phyloP scores from a whole-genome alignment of 2,797 vertebrate species.

The Dromococcyx pavoninus region DNA sequence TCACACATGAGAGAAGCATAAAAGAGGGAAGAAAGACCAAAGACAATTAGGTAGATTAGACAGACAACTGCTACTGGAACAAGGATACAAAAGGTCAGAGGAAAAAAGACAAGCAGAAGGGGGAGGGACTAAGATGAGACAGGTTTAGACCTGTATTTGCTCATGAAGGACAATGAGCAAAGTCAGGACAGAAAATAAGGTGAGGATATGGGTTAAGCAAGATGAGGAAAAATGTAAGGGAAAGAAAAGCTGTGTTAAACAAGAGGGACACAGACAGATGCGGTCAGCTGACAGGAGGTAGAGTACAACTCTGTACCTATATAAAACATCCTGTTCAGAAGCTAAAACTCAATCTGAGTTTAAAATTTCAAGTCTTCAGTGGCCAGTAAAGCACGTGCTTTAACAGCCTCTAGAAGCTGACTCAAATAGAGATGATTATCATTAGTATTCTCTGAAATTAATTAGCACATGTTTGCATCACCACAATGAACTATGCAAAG shows the following conservation, averaged over 20 bases:
- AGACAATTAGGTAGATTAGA: slow-evolving; percentile 63
- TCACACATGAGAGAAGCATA: slow-evolving; percentile 41
- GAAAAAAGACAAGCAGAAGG: neutral
- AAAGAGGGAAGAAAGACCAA: slow-evolving; percentile 28
- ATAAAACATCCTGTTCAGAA: neutral
- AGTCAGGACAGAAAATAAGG: neutral
- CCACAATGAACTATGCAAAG: neutral
- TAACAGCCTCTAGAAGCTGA: neutral
- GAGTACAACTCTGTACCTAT: neutral
- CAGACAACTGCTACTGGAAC: slow-evolving; percentile 18
- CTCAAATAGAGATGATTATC: neutral
- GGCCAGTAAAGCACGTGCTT: neutral
- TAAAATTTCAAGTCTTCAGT: neutral
- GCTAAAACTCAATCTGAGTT: neutral
- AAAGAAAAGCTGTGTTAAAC: neutral
- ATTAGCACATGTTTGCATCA: neutral
- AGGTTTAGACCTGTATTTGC: neutral
- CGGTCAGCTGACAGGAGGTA: neutral
- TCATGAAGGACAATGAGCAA: neutral
- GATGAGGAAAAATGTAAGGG: neutral
- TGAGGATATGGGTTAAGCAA: neutral
- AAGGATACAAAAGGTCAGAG: slow-evolving; percentile 17
- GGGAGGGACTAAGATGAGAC: neutral
- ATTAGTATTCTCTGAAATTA: neutral
- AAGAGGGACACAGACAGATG: neutral